These are phyloP conservation scores for Argynnis bischoffii DNA, from an alignment of 2,888 invertebrate species.

Conservation along the genomic window DNA sequence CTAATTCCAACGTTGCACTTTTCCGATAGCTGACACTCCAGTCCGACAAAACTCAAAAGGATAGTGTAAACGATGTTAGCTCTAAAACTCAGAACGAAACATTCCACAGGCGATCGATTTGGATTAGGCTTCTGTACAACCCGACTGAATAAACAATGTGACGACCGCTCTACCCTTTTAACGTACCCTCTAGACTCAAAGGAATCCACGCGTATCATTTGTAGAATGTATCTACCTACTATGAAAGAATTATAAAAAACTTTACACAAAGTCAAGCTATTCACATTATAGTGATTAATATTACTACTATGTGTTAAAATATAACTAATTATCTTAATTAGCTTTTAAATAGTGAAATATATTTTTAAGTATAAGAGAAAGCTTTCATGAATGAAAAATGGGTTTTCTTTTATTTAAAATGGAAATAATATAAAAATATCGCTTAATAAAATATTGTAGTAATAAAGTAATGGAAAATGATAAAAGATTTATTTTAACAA, in stretches of 20 bases:
- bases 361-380: no score
- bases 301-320: no score
- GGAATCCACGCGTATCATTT: slow-evolving; percentile 39
- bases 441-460: no score
- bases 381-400: no score
- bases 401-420: no score
- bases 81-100: slow-evolving; percentile 37
- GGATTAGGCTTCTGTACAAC: slow-evolving; percentile 67
- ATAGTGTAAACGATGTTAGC: slow-evolving; percentile 33
- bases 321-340: no score
- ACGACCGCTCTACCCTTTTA: slow-evolving; percentile 76
- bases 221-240: slow-evolving; percentile 19
- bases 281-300: no score
- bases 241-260: slow-evolving; percentile 28
- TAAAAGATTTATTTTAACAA: no score
- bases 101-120: slow-evolving; percentile 61
- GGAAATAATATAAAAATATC: no score
- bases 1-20: background rate
- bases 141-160: slow-evolving; percentile 80
- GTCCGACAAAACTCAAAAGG: slow-evolving; percentile 24
- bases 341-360: no score
- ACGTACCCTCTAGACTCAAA: slow-evolving; percentile 61
- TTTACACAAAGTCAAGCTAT: background rate
- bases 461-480: no score
- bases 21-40: background rate